phyloP scores from a whole-genome alignment of 2,113 vertebrate genomes.

The western clawed frog (Xenopus tropicalis) region DNA sequence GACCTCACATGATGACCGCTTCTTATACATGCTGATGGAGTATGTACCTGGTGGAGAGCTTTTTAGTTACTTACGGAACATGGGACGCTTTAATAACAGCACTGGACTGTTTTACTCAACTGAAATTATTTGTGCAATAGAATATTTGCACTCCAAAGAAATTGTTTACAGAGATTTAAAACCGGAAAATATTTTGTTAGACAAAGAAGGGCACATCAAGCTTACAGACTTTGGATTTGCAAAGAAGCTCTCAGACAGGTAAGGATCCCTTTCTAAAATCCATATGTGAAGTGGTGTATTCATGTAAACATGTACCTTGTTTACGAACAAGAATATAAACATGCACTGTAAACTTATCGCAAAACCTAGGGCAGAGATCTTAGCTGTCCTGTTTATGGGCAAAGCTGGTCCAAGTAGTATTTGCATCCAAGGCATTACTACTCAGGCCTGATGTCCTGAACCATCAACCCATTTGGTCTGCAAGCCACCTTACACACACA shows the following conservation, averaged over 20 bases:
- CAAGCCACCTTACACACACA: too few species aligned
- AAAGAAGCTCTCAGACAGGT: constrained; percentile 91
- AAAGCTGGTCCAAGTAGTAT: too few species aligned
- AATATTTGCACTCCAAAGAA: constrained; percentile 87
- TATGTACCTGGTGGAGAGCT: constrained; percentile 89
- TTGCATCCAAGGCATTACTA: too few species aligned
- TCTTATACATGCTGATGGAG: constrained; percentile 93
- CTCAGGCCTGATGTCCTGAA: too few species aligned
- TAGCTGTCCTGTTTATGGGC: too few species aligned
- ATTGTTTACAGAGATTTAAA: constrained; percentile 94
- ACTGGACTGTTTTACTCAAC: constrained; percentile 82
- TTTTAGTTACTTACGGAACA: constrained; percentile 86
- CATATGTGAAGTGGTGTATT: too few species aligned
- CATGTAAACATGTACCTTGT: too few species aligned
- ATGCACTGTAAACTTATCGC: too few species aligned
- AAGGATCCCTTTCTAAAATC: constrained; percentile 39
- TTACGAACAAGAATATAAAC: too few species aligned
- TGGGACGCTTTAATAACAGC: constrained; percentile 83
- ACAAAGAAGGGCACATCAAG: constrained; percentile 88
- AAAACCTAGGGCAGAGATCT: too few species aligned
- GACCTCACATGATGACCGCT: constrained; percentile 86
- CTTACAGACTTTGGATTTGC: constrained; percentile 95
- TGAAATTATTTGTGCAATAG: constrained; percentile 89
- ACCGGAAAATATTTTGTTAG: constrained; percentile 93
- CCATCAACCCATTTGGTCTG: too few species aligned